phyloP scores from a whole-genome alignment of 2,113 vertebrate genomes.

The Danionella cerebrum region DNA sequence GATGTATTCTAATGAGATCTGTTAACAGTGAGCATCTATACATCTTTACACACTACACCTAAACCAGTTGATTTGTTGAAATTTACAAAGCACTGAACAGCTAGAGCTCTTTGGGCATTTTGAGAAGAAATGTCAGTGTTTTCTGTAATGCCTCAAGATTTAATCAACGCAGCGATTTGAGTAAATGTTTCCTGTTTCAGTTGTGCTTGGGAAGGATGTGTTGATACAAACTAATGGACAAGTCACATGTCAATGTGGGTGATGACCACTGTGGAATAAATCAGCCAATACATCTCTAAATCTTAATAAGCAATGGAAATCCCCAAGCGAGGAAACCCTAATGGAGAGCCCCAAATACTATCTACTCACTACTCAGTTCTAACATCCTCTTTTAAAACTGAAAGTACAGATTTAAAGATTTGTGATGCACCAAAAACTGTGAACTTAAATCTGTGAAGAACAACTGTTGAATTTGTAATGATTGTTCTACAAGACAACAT shows the following conservation, averaged over 20 bases:
- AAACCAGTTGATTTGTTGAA: too few species aligned
- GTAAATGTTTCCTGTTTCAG: constrained; percentile 14
- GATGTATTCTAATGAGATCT: too few species aligned
- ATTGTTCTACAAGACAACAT: too few species aligned
- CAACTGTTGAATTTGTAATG: too few species aligned
- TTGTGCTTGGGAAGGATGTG: background rate
- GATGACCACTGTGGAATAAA: background rate
- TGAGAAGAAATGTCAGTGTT: background rate
- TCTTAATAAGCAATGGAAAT: constrained; percentile 22
- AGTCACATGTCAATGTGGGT: background rate
- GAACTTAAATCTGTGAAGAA: too few species aligned
- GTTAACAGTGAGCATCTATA: too few species aligned
- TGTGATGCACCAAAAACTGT: too few species aligned
- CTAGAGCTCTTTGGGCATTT: background rate
- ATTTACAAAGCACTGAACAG: too few species aligned
- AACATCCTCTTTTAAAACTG: background rate
- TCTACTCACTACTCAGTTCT: background rate
- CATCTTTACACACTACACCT: too few species aligned
- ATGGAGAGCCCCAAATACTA: background rate
- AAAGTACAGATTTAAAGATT: background rate
- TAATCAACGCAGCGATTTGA: background rate
- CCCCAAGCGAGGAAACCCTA: background rate
- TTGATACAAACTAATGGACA: background rate
- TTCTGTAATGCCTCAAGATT: background rate
- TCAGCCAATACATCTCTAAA: background rate